Base-by-base conservation (phyloP, 2,888 invertebrate genomes). In the Amiota mariae region DNA sequence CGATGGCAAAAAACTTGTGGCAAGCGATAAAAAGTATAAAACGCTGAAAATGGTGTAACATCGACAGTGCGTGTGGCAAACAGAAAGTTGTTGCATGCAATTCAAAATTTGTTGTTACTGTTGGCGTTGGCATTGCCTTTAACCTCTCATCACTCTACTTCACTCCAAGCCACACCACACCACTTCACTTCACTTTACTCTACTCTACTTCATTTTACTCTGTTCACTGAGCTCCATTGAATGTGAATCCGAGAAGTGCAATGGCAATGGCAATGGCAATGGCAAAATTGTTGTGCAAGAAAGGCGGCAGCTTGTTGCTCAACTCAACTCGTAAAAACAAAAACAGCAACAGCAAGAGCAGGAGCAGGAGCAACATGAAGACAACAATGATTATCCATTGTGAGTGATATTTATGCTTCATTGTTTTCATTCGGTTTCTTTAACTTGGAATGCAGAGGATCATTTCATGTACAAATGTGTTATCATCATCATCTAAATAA, bases 61-160 rank as follows among this genome's bases (percentile, higher is more conserved):
- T 57, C 51, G 67, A 54, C 67, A 15, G 46, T 54, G 54, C 54
- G 54, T n/a, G 54, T 8, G 63, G 70, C 75, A 67, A 74, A 70
- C 82, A 83, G 85, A 83, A 83, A 83, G 74, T 36, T 36, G 36
- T 85, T 80, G 76, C 80, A 78, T 81, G 76, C 75, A 76, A 70
- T 59, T 70, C 47, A 13, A 70, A 70, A 70, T 70, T 57, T 70
- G 59, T 48, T 57, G 15, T 70, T 70, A 47, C 46, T 56, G 12
- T 56, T 56, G 71, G 49, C 70, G 72, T 51, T 63, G 68, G 13
- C 57, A 59, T 57, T 54, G 57, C 4, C 20, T 71, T 67, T n/a
- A n/a, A n/a, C 54, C 54, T 51, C 54, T n/a, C 4, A 51, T n/a
- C 51, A 51, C 11, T 51, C n/a, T 11, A 13, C 51, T 1, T 2